Conservation (phyloP, 2,113 vertebrate species). For the Hystrix cristata region DNA sequence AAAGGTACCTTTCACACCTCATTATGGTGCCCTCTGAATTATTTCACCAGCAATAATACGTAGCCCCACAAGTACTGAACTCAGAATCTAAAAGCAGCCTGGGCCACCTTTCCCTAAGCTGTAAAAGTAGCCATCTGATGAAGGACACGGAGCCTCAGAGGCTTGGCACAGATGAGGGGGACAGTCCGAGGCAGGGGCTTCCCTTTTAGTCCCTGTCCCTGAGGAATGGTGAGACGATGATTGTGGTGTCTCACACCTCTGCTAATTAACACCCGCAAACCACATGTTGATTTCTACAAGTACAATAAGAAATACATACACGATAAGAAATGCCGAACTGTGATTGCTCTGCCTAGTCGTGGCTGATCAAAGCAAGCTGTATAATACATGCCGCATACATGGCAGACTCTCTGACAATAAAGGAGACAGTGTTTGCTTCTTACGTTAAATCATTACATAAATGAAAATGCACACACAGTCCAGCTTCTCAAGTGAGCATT, state of each 20-base stretch:
- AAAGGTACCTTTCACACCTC: conserved; percentile 32
- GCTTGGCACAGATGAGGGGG: too few relatives aligned
- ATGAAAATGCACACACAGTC: conserved; percentile 14
- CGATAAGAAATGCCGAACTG: neutral
- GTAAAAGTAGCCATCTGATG: neutral
- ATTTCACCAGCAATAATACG: neutral
- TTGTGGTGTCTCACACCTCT: neutral
- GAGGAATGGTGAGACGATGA: neutral
- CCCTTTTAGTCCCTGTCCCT: neutral
- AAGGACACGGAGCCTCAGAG: neutral
- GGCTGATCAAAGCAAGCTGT: neutral
- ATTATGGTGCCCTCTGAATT: neutral
- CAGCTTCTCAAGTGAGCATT: neutral
- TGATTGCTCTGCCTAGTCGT: neutral
- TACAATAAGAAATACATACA: neutral
- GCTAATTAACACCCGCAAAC: neutral
- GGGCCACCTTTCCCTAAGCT: neutral
- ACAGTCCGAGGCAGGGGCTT: neutral
- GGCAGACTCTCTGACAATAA: conserved; percentile 5
- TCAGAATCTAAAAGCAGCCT: neutral
- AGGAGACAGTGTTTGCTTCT: neutral
- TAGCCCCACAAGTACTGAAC: neutral
- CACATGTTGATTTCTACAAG: neutral
- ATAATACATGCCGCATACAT: neutral
- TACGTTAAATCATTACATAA: neutral